A percentile compares a stretch with the other conserved stretches of the same genome.
Conservation (phyloP, 2,113 vertebrate species). For the Pluvialis apricaria region DNA sequence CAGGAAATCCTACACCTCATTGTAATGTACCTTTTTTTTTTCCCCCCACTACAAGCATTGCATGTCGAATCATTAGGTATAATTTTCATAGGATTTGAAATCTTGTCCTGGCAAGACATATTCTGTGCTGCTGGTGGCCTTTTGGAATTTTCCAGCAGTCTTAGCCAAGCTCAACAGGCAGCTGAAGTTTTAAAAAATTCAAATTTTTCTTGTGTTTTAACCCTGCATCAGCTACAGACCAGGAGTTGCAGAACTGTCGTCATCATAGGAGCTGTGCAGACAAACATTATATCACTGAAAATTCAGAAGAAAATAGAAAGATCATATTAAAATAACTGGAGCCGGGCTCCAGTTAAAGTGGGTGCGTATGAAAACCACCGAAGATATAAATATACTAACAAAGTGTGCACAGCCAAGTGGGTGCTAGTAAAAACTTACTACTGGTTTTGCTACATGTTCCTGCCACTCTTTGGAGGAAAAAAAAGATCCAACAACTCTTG, state of each 20-base stretch:
- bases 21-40: not conserved
- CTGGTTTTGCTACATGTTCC: not conserved
- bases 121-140: not conserved
- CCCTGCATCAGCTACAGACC: not conserved
- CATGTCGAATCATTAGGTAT: not conserved
- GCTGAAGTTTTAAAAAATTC: not conserved
- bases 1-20: not conserved
- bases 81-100: not conserved
- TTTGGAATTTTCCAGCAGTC: not conserved
- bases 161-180: not conserved
- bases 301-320: not conserved
- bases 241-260: not conserved
- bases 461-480: not conserved
- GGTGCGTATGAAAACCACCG: not conserved
- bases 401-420: not conserved
- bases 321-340: not conserved
- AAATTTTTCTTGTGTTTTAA: not conserved
- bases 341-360: not conserved
- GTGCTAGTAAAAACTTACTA: not conserved
- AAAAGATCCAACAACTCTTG: not conserved
- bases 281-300: not conserved
- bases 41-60: not conserved
- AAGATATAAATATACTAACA: not conserved
- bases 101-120: not conserved
- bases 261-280: not conserved